Conservation (phyloP, 2,797 vertebrate species). For the Esox lucius region DNA sequence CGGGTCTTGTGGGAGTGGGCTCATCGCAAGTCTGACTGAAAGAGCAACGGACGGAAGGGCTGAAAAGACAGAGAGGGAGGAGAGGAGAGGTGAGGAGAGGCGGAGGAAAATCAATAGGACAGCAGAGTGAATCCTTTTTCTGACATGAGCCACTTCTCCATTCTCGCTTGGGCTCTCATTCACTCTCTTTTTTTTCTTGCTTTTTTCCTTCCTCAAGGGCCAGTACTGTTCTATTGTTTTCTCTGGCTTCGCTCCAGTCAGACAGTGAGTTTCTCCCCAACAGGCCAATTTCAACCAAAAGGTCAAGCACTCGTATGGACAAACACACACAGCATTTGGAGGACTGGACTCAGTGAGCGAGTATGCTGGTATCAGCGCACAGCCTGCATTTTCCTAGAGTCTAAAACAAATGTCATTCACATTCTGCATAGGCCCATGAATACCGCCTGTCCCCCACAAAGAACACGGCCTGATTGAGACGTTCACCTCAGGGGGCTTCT, state of each 20-base stretch:
- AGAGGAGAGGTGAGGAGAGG: conserved; percentile 24
- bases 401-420: background rate
- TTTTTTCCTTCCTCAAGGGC: background rate
- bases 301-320: background rate
- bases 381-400: background rate
- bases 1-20: conserved; percentile 56
- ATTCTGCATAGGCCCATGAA: background rate
- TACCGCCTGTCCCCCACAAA: conserved; percentile 36
- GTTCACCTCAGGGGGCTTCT: conserved; percentile 21
- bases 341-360: conserved; percentile 2
- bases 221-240: background rate
- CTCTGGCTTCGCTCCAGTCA: conserved; percentile 10
- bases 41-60: conserved; percentile 28
- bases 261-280: conserved; percentile 37
- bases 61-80: conserved; percentile 32
- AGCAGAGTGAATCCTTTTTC: conserved; percentile 52
- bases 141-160: conserved; percentile 48
- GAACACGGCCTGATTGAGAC: conserved; percentile 13
- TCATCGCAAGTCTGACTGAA: conserved; percentile 55
- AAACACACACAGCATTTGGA: background rate
- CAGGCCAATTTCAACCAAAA: conserved; percentile 44
- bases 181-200: conserved; percentile 3
- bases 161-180: conserved; percentile 28
- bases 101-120: conserved; percentile 70
- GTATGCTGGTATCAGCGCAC: background rate